Evolutionary conservation across 2,113 vertebrate genomes (phyloP), one percentile per base, ranked within the genome.

Genomic region (Muntiacus reevesi): DNA sequence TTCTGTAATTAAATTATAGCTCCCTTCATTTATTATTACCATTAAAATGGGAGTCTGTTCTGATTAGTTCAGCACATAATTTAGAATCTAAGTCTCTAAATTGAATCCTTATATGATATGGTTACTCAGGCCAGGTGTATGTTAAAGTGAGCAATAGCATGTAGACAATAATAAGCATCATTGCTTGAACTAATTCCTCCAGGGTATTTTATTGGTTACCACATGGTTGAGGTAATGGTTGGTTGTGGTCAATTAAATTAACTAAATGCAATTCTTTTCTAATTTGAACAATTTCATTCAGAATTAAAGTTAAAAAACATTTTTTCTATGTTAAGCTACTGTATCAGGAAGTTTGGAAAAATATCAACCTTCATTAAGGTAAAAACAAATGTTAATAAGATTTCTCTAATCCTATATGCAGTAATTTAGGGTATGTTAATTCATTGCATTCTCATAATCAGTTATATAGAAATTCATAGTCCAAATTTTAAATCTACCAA

Each of bases 41-140:
- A 92, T 95, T 97, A 89, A 90, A 92, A 94, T 5, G 74, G 2
- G 40, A 94, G 57, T 93, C 87, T 96, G 54, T 15, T 85, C 23
- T 85, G 33, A 87, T 95, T 64, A 96, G 19, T 36, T 92, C 87
- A 87, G 76, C 43, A 85, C 93, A 21, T 78, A 94, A 90, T 97
- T 91, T 95, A 74, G 43, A 88, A 97, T 84, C 79, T 94, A 87
- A 60, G 47, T n/a, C 81, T 91, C 62, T 95, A 96, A 96, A 97
- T 91, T 93, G 33, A 94, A 97, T 98, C 54, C 36, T 85, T 59
- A 16, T 28, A 52, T 95, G 78, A 90, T 40, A 25, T 71, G 84
- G 50, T 94, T 60, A 71, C 33, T 96, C n/a, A 60, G 79, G 33
- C 71, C 96, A 97, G 79, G 57, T 96, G 19, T 89, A 87, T 81